These are phyloP conservation scores for Antitype chi DNA, from an alignment of 2,888 invertebrate species.

Conservation along the genomic window DNA sequence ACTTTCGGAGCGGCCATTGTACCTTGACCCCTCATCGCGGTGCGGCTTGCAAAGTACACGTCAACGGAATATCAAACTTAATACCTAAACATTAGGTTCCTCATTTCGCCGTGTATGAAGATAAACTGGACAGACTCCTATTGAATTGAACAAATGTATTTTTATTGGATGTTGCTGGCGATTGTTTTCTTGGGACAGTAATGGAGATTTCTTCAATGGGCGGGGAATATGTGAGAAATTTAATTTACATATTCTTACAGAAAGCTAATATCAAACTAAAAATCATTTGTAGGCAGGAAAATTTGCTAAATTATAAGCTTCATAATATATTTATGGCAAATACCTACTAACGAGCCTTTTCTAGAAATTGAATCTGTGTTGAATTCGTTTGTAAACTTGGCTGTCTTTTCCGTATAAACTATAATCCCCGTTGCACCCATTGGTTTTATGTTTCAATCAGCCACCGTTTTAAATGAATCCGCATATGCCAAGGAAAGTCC, in stretches of 20 bases:
- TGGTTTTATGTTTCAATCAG: too few relatives aligned
- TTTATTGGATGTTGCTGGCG: constrained; percentile 17
- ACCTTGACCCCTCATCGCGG: constrained; percentile 5
- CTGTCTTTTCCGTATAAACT: neutral
- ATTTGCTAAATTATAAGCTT: too few relatives aligned
- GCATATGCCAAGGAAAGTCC: neutral
- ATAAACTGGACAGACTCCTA: constrained; percentile 1
- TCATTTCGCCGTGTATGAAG: neutral
- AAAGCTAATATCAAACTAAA: too few relatives aligned
- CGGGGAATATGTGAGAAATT: neutral
- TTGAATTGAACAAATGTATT: constrained; percentile 38
- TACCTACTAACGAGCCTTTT: neutral
- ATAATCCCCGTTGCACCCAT: neutral
- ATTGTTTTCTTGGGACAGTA: neutral
- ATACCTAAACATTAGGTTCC: constrained; percentile 6
- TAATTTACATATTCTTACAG: too few relatives aligned
- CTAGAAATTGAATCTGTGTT: neutral
- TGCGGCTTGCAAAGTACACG: neutral
- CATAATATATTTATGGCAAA: neutral
- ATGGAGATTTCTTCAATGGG: neutral
- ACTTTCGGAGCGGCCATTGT: constrained; percentile 18
- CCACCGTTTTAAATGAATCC: neutral
- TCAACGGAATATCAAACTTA: constrained; percentile 10
- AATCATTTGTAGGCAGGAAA: too few relatives aligned
- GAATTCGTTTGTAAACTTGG: neutral